These are phyloP conservation scores for Limnephilus lunatus DNA, from an alignment of 2,888 invertebrate species.

Conservation along the genomic window DNA sequence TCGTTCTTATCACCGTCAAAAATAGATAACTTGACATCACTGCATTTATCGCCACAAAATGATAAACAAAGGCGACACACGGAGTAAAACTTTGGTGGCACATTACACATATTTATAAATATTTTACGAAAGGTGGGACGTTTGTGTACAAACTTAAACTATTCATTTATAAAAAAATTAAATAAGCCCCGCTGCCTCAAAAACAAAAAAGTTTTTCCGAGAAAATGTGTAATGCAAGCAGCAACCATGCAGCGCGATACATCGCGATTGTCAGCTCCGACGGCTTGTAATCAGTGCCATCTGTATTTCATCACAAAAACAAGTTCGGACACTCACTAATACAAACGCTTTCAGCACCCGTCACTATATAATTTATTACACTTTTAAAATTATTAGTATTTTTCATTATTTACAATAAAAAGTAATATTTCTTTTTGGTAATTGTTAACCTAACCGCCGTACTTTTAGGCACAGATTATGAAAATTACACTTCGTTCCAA, in stretches of 20 bases:
- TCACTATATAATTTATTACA: not conserved
- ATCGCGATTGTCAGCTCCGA: conserved; percentile 63
- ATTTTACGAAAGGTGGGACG: conserved; percentile 69
- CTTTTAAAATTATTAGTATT: not conserved
- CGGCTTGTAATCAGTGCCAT: conserved; percentile 60
- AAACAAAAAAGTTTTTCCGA: conserved; percentile 63
- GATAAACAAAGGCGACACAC: conserved; percentile 96
- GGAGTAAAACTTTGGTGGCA: conserved; percentile 95
- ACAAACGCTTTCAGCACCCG: not conserved
- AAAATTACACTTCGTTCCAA: no score
- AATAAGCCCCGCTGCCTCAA: conserved; percentile 58
- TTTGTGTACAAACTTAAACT: conserved; percentile 49
- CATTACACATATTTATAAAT: conserved; percentile 90
- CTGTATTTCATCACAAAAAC: conserved; percentile 58
- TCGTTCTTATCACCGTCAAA: conserved; percentile 86
- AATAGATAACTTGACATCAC: conserved; percentile 87
- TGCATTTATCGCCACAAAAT: conserved; percentile 82
- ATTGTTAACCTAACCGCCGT: no score
- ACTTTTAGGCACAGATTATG: no score
- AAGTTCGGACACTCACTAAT: conserved; percentile 48
- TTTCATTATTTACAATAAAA: not conserved
- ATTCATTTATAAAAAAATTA: conserved; percentile 61
- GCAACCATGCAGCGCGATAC: conserved; percentile 64
- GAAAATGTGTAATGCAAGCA: conserved; percentile 63
- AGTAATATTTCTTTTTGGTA: not conserved